Evolutionary conservation across 2,797 vertebrate genomes (phyloP).

Genomic region (Craterocephalus amniculus): DNA sequence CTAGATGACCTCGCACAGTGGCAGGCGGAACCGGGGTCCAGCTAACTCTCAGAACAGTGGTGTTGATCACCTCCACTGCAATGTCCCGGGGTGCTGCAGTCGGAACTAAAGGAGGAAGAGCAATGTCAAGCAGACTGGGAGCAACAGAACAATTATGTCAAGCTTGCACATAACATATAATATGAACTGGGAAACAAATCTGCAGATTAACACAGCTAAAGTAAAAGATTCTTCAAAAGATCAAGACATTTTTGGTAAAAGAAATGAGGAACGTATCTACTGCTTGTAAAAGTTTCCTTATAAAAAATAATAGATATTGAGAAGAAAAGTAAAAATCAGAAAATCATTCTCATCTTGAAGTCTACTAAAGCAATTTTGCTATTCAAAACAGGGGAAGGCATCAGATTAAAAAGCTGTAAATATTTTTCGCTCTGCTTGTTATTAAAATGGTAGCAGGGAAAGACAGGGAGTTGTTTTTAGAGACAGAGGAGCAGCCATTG

Average conservation of each 20-base stretch:
- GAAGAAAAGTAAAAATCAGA: background rate
- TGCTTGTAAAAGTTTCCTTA: background rate
- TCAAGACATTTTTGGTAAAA: background rate
- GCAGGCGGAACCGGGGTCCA: slow-evolving; percentile 88
- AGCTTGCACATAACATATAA: background rate
- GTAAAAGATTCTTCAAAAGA: background rate
- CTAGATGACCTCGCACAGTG: slow-evolving; percentile 89
- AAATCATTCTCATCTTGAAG: slow-evolving; percentile 13
- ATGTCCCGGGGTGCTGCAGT: slow-evolving; percentile 86
- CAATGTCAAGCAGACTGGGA: slow-evolving; percentile 30
- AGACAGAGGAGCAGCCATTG: slow-evolving; percentile 26
- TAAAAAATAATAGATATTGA: background rate
- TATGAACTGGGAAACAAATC: background rate
- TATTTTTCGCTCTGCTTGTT: slow-evolving; percentile 29
- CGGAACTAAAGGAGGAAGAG: slow-evolving; percentile 83
- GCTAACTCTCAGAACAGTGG: slow-evolving; percentile 86
- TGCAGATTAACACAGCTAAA: background rate
- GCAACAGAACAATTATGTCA: background rate
- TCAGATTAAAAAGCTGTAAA: slow-evolving; percentile 10
- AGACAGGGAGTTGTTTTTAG: slow-evolving; percentile 16
- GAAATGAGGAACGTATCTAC: background rate
- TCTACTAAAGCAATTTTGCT: slow-evolving; percentile 7
- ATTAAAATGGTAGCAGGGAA: slow-evolving; percentile 11
- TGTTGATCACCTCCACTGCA: slow-evolving; percentile 88
- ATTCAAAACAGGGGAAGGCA: slow-evolving; percentile 21